A percentile compares a stretch with the other conserved stretches of the same genome.
phyloP scores from a whole-genome alignment of 2,888 invertebrate species.

The Crepidodera aurea region DNA sequence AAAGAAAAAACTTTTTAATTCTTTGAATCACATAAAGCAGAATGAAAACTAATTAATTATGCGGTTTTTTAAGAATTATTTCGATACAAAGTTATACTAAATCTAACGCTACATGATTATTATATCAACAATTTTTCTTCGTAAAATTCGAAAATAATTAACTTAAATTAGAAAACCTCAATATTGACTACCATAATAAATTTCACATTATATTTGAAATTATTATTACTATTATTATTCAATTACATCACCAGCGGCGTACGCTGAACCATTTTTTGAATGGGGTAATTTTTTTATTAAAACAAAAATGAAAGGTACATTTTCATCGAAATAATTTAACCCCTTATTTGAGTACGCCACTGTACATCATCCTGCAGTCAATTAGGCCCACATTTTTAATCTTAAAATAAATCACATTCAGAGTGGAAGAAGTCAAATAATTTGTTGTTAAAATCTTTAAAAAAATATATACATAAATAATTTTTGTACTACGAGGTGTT shows the following conservation, averaged over 20 bases:
- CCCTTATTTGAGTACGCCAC: background rate
- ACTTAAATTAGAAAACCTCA: slow-evolving; percentile 45
- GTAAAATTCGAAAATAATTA: slow-evolving; percentile 48
- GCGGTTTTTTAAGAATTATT: slow-evolving; percentile 33
- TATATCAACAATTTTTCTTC: slow-evolving; percentile 47
- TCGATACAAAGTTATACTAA: slow-evolving; percentile 36
- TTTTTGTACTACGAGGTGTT: slow-evolving; percentile 39
- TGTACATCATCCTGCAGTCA: slow-evolving; percentile 14
- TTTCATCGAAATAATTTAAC: too few relatives aligned
- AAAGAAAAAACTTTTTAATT: too few relatives aligned
- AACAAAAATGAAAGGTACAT: too few relatives aligned
- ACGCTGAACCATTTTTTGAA: background rate
- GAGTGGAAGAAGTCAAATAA: slow-evolving; percentile 30
- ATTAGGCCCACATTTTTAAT: slow-evolving; percentile 40
- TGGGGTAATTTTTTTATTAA: background rate
- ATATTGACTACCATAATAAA: slow-evolving; percentile 50
- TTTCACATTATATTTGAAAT: slow-evolving; percentile 33
- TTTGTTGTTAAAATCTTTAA: slow-evolving; percentile 22
- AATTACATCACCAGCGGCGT: slow-evolving; percentile 32
- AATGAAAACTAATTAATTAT: too few relatives aligned
- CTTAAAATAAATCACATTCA: slow-evolving; percentile 34
- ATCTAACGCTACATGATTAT: slow-evolving; percentile 48
- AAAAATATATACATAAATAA: slow-evolving; percentile 35
- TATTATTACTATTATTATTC: slow-evolving; percentile 41
- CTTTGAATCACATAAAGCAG: too few relatives aligned